Evolutionary conservation across 2,888 invertebrate genomes (phyloP).

Genomic region (Tribolium freemani): DNA sequence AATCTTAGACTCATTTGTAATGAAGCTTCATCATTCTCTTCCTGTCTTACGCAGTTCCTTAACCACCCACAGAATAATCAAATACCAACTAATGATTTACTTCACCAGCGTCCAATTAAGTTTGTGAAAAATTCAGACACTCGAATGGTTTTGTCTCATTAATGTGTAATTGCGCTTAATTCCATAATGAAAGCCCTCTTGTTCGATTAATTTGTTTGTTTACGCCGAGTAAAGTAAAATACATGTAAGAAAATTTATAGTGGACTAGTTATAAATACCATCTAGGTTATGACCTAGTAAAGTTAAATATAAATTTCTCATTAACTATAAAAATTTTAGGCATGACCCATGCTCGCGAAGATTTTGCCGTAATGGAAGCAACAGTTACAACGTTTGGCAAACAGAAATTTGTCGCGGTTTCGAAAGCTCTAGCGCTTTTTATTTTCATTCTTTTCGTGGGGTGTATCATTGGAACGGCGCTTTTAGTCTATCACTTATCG

Average conservation of each 20-base stretch:
- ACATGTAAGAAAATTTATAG: constrained; percentile 30
- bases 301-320: constrained; percentile 31
- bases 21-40: constrained; percentile 21
- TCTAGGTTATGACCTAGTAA: constrained; percentile 38
- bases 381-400: constrained; percentile 75
- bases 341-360: constrained; percentile 58
- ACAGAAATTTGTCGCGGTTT: constrained; percentile 75
- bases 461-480: constrained; percentile 78
- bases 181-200: constrained; percentile 3
- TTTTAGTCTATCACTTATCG: constrained; percentile 83
- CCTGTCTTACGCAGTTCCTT: constrained; percentile 14
- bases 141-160: not conserved
- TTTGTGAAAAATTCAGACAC: not conserved
- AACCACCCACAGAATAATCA: constrained; percentile 3
- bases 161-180: constrained; percentile 17
- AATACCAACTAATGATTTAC: not conserved
- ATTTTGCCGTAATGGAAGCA: constrained; percentile 57
- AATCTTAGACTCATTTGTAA: constrained; percentile 28
- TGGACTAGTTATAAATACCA: constrained; percentile 35
- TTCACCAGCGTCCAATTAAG: not conserved
- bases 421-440: constrained; percentile 75
- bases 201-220: constrained; percentile 36
- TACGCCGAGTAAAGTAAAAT: constrained; percentile 7
- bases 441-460: constrained; percentile 76
- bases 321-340: constrained; percentile 27